Evolutionary conservation across 1,140 invertebrate species (phyloP), one percentile per base, ranked within the genome.

Genomic region (Drosophila asahinai): DNA sequence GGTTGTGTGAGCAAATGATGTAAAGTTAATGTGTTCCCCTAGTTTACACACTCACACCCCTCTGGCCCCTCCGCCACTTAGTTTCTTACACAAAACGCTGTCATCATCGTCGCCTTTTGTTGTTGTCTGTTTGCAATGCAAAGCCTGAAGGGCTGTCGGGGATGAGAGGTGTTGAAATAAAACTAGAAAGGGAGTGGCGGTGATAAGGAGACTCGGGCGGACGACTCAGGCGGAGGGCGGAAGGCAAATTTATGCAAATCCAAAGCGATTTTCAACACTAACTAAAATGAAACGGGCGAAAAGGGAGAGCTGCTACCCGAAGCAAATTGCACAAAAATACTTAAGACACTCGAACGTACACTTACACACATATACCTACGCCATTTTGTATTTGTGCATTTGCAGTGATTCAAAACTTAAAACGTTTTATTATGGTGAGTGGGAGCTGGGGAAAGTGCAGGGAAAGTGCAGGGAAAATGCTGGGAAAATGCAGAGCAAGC

Each of bases 251-350:
- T 87, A 87, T 87, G 84, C 84, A 87, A 87, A 87, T 87, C 84
- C 84, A 81, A 87, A 87, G 84, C 84, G 84, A 87, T 87, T 87
- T 87, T 79, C 84, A 89, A 87, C 84, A 87, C 84, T 87, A 87
- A 87, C 84, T 87, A 75, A 89, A 87, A 89, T 89, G 84, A 78
- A 87, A 76, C 70, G 80, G 51, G 45, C 63, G 45, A 22, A 15
- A 47, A 30, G 17, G 33, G 30, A 40, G 58, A 33, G 17, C 40
- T 25, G 17, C 40, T 25, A 38, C 55, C 36, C 58, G 43, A 36
- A 74, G 81, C 80, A 87, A 87, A 87, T 89, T 87, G 84, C 84
- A 84, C 84, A 89, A 84, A 89, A 87, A 87, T 89, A 83, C 84
- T 87, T 87, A 89, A 78, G 84, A 78, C 86, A 67, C 58, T 63